Percentiles rank a stretch among this genome's conserved stretches.
These are phyloP conservation scores for Pherbina coryleti DNA, from an alignment of 2,888 invertebrate species.

Conservation along the genomic window DNA sequence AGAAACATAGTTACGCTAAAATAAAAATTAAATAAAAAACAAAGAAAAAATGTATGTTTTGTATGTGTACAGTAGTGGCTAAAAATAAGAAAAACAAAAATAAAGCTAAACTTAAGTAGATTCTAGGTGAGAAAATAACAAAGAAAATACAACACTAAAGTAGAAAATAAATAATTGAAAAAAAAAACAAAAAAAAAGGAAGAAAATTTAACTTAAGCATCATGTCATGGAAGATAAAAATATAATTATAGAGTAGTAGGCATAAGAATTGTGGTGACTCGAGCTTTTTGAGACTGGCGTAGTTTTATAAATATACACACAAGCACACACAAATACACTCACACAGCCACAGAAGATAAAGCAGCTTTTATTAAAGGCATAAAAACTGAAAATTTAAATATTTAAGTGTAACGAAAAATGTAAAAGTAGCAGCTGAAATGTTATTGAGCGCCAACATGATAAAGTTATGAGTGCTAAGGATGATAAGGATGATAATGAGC, in stretches of 20 bases:
- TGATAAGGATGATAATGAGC: background rate
- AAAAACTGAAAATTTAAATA: constrained; percentile 21
- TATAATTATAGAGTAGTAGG: constrained; percentile 40
- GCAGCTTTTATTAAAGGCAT: constrained; percentile 32
- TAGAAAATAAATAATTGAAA: constrained; percentile 2
- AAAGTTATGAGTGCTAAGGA: background rate
- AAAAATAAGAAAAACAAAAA: constrained; percentile 45
- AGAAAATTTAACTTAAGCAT: constrained; percentile 48
- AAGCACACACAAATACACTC: constrained; percentile 37
- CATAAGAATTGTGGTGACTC: constrained; percentile 61
- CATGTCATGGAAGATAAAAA: constrained; percentile 19
- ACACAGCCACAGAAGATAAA: constrained; percentile 30
- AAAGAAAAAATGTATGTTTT: constrained; percentile 46
- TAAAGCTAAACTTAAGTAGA: constrained; percentile 30
- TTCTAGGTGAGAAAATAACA: constrained; percentile 11
- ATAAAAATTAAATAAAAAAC: constrained; percentile 29
- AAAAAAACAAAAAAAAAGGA: constrained; percentile 44
- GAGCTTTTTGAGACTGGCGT: constrained; percentile 71
- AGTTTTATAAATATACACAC: constrained; percentile 63
- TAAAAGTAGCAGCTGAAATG: background rate
- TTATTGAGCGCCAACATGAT: background rate
- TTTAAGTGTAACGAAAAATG: constrained; percentile 11
- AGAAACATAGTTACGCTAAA: background rate
- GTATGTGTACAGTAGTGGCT: constrained; percentile 56
- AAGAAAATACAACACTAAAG: constrained; percentile 44